Evolutionary conservation across 2,888 invertebrate genomes (phyloP), one percentile per base, ranked within the genome.

Genomic region (Phaedon cochleariae): DNA sequence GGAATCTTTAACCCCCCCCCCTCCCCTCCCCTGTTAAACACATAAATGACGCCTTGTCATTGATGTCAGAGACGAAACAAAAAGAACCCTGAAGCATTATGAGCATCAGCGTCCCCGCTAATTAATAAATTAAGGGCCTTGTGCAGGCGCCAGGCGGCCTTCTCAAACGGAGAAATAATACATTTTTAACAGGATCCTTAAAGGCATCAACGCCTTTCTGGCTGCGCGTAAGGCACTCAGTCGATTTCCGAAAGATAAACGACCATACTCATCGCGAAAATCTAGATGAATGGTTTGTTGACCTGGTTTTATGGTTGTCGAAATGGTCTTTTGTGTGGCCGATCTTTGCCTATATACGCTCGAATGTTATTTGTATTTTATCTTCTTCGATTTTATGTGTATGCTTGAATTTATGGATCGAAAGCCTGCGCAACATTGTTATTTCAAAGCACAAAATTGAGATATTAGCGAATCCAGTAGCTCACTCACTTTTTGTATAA

Each of bases 121-220:
- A 83, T 83, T 83, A 83, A 82, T 82, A 82, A 83, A 83, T 82
- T 82, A 81, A 59, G 81, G 76, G 77, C 80, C 77, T 48, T 79
- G 79, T 79, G 76, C 77, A 80, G 83, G 82, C 82, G 82, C 83
- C 82, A 80, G 81, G 79, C 82, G 82, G 82, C 78, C 67, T 71
- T 71, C 74, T 73, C 76, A 74, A 79, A 81, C 77, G 76, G 77
- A 82, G 79, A 83, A 81, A 80, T 80, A 81, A 82, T 82, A 81
- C 78, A 80, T 82, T 82, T 82, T 83, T 83, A 83, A 83, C 82
- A 81, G 82, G 81, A 80, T 82, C 81, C 79, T 82, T 81, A 81
- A 76, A 82, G 78, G 81, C 82, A 79, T 83, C 83, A 83, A 83
- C 83, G 83, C 83, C 83, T 83, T 80, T 79, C 74, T 75, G 74